A percentile compares a stretch with the other conserved stretches of the same genome.
These are phyloP conservation scores for Pitta sordida DNA, from an alignment of 2,113 vertebrate species.

Conservation along the genomic window DNA sequence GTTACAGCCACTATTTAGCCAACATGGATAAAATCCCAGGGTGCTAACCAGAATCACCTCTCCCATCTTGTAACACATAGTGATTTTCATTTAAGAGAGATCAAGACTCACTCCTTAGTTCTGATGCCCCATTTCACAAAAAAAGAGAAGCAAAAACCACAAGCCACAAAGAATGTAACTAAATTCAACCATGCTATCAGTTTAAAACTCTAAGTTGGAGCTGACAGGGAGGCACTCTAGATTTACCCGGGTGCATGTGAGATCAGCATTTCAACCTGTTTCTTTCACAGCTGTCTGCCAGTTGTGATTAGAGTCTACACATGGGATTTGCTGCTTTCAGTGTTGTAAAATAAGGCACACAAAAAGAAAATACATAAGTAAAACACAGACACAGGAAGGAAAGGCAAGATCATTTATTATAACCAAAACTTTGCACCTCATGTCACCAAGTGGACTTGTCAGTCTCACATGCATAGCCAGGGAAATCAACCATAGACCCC, in stretches of 20 bases:
- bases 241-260: not conserved
- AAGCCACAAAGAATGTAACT: not conserved
- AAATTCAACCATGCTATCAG: not conserved
- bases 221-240: not conserved
- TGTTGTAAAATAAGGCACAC: not conserved
- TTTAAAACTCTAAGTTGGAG: not conserved
- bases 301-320: not conserved
- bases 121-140: not conserved
- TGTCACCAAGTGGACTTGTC: constrained; percentile 39
- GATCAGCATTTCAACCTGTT: not conserved
- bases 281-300: not conserved
- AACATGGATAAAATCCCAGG: not conserved
- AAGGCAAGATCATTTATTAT: not conserved
- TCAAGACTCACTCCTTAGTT: not conserved
- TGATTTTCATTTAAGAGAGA: not conserved
- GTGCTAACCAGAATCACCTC: not conserved
- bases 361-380: not conserved
- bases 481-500: constrained; percentile 43
- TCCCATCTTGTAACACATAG: not conserved
- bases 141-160: not conserved
- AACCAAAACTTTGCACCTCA: constrained; percentile 12
- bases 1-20: not conserved
- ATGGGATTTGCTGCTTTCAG: constrained; percentile 20
- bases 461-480: constrained; percentile 27
- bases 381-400: not conserved